phyloP scores from a whole-genome alignment of 2,797 vertebrate genomes.

The Periophthalmus magnuspinnatus region DNA sequence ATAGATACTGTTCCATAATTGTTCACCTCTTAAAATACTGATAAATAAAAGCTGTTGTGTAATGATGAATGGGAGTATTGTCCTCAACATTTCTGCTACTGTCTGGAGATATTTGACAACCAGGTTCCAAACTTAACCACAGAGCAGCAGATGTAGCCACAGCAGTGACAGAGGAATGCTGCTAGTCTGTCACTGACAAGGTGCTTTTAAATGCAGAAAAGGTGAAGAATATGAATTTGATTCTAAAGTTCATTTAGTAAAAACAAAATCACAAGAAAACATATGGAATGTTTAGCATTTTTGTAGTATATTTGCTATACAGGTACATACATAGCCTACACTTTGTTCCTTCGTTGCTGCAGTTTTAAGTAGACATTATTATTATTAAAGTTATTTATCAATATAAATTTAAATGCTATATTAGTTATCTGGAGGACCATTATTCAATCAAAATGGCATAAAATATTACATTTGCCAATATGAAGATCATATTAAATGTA shows the following conservation, averaged over 20 bases:
- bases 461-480: too few species aligned
- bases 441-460: too few species aligned
- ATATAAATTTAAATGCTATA: too few species aligned
- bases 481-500: too few species aligned
- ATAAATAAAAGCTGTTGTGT: neutral
- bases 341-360: too few species aligned
- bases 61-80: slow-evolving; percentile 54
- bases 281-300: too few species aligned
- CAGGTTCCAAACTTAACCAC: slow-evolving; percentile 51
- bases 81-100: slow-evolving; percentile 39
- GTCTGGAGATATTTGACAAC: slow-evolving; percentile 65
- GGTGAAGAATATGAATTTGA: neutral
- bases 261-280: too few species aligned
- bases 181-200: neutral
- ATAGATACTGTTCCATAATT: neutral
- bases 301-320: too few species aligned
- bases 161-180: slow-evolving; percentile 10
- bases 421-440: too few species aligned
- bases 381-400: too few species aligned
- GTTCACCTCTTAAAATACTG: neutral
- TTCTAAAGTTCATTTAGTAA: neutral
- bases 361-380: too few species aligned
- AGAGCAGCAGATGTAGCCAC: slow-evolving; percentile 26
- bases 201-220: neutral
- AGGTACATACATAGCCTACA: too few species aligned